Base-by-base conservation (phyloP, 2,888 invertebrate species). In the Linyphia triangularis region DNA sequence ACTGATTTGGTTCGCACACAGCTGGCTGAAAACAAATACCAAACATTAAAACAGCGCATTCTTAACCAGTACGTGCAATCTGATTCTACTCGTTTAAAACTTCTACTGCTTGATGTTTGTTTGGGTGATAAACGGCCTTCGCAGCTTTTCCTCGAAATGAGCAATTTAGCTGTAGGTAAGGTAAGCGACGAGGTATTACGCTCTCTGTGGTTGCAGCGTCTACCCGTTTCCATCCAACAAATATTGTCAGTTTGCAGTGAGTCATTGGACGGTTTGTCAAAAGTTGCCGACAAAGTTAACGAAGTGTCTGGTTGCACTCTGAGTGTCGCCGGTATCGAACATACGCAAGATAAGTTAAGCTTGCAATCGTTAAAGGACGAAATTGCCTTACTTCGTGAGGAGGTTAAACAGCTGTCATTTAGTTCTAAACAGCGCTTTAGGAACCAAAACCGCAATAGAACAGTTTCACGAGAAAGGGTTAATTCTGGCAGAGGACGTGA, bases 301-400 rank as follows among this genome's bases (percentile, higher is more conserved):
- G 63, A 63, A 16, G 63, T 63, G 19, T 63, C 63, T 10, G 63
- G 63, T 63, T n/a, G 63, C 51, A 51, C 51, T n/a, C n/a, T 51
- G 51, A n/a, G 51, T 16, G n/a, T 51, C 5, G 13, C 51, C 0
- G n/a, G 3, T 0, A 1, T 10, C 51, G n/a, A n/a, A n/a, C 51
- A 10, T n/a, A 51, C 51, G 9, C 51, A 10, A n/a, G n/a, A n/a
- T n/a, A n/a, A n/a, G n/a, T 0, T 13, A 3, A n/a, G n/a, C 0
- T 0, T 51, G 2, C 13, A 51, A 51, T 51, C 51, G 9, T n/a
- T 51, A n/a, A 51, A 10, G 16, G 51, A 51, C 16, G 51, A 51
- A 5, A 7, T 51, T n/a, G 51, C 51, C 16, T 51, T n/a, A n/a
- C 51, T 51, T 16, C 13, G n/a, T n/a, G 51, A 13, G 16, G 51